Evolutionary conservation across 1,140 invertebrate genomes (phyloP).

Genomic region (Drosophila mauritiana): DNA sequence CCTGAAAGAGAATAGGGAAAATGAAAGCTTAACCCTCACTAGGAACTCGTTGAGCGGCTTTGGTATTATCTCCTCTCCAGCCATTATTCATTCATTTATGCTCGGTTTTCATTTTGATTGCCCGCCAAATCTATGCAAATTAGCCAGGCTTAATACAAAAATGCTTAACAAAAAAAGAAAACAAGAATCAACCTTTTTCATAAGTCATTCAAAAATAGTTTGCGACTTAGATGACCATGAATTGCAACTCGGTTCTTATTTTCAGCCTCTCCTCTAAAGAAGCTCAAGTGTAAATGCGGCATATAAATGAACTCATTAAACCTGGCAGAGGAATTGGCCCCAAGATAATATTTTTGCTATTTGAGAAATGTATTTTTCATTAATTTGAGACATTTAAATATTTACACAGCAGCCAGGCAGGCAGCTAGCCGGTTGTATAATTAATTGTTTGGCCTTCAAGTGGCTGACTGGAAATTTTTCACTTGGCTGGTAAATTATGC

Average conservation of each 20-base stretch:
- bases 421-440: slow-evolving; percentile 24
- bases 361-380: slow-evolving; percentile 76
- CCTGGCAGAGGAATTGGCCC: slow-evolving; percentile 13
- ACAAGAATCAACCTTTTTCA: slow-evolving; percentile 8
- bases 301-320: slow-evolving; percentile 82
- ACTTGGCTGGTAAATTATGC: slow-evolving; percentile 68
- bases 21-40: slow-evolving; percentile 43
- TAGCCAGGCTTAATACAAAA: slow-evolving; percentile 54
- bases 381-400: slow-evolving; percentile 80
- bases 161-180: slow-evolving; percentile 8
- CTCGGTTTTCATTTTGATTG: slow-evolving; percentile 30
- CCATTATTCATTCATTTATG: slow-evolving; percentile 47
- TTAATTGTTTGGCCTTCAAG: slow-evolving; percentile 73
- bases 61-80: slow-evolving; percentile 24
- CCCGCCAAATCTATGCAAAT: slow-evolving; percentile 62
- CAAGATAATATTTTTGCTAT: slow-evolving; percentile 74
- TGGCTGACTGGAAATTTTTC: slow-evolving; percentile 68
- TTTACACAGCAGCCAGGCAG: slow-evolving; percentile 52
- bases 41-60: slow-evolving; percentile 30
- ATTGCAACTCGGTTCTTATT: slow-evolving; percentile 5
- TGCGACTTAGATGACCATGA: slow-evolving; percentile 38
- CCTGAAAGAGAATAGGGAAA: slow-evolving; percentile 35
- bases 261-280: slow-evolving; percentile 7
- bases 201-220: slow-evolving; percentile 51
- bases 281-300: slow-evolving; percentile 55